Conservation (phyloP, 2,797 vertebrate species). For the Telmatherina bonti region DNA sequence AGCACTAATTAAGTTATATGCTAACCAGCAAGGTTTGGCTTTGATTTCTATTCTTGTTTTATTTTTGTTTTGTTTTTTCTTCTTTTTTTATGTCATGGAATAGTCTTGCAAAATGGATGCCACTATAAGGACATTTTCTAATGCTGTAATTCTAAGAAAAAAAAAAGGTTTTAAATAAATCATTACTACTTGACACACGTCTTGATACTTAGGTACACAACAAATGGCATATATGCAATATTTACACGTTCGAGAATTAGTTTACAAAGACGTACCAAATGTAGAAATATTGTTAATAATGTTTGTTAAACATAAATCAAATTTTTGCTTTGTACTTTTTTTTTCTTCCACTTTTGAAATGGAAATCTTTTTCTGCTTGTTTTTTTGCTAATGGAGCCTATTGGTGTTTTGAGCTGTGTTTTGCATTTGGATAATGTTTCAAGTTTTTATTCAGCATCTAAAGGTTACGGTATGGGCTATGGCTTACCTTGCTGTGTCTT, state of each 20-base stretch:
- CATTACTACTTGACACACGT: conserved; percentile 81
- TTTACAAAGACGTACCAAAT: conserved; percentile 99
- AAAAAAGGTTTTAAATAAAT: conserved; percentile 67
- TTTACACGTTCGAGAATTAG: conserved; percentile 94
- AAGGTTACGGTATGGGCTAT: conserved; percentile 89
- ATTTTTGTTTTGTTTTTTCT: conserved; percentile 67
- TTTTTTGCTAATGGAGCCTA: conserved; percentile 91
- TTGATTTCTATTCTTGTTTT: conserved; percentile 49
- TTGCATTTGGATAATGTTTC: conserved; percentile 87
- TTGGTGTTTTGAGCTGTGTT: conserved; percentile 93
- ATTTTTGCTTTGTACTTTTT: conserved; percentile 91
- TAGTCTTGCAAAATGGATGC: conserved; percentile 78
- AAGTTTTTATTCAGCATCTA: conserved; percentile 90
- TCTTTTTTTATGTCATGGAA: conserved; percentile 71
- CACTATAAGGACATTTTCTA: conserved; percentile 84
- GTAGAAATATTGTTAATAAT: conserved; percentile 91
- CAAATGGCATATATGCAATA: conserved; percentile 99
- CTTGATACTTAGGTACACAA: conserved; percentile 92
- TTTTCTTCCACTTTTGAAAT: conserved; percentile 87
- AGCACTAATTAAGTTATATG: conserved; percentile 87
- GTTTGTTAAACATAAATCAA: conserved; percentile 88
- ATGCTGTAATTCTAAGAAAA: conserved; percentile 80
- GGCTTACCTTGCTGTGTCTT: conserved; percentile 92
- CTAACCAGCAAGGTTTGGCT: conserved; percentile 80
- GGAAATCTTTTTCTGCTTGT: conserved; percentile 82